Percentiles rank a stretch among this genome's conserved stretches.
phyloP scores from a whole-genome alignment of 1,140 invertebrate genomes.

The Lepidostoma basale region DNA sequence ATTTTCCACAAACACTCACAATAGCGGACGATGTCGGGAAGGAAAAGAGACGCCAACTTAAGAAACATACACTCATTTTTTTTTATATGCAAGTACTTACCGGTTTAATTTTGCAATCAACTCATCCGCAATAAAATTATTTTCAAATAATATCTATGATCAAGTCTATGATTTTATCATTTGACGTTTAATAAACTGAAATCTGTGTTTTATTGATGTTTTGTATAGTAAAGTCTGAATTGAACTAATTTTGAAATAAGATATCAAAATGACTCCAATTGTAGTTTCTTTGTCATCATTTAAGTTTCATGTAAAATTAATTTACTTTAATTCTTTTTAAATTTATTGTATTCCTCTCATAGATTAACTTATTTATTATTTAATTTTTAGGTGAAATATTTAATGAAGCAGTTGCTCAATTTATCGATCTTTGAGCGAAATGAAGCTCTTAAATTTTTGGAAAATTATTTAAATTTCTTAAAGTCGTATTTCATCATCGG shows the following conservation, averaged over 20 bases:
- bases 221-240: too few relatives aligned
- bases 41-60: constrained; percentile 10
- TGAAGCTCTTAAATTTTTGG: constrained; percentile 24
- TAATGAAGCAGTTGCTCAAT: constrained; percentile 18
- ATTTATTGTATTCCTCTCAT: neutral
- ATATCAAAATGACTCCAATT: neutral
- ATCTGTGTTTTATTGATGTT: too few relatives aligned
- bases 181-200: too few relatives aligned
- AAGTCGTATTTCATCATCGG: neutral
- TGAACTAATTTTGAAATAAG: too few relatives aligned
- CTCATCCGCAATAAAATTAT: too few relatives aligned
- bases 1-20: constrained; percentile 10
- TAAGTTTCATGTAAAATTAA: neutral
- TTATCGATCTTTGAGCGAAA: constrained; percentile 23
- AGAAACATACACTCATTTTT: too few relatives aligned
- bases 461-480: neutral
- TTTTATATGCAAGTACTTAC: too few relatives aligned
- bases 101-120: too few relatives aligned
- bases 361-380: neutral
- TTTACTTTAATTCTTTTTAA: neutral
- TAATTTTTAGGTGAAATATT: constrained; percentile 11
- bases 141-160: too few relatives aligned
- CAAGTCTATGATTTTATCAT: too few relatives aligned
- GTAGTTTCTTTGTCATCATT: neutral
- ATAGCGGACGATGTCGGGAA: constrained; percentile 20